These are phyloP conservation scores for Mormyrus iriodes DNA, from an alignment of 2,113 vertebrate genomes.

Conservation along the genomic window DNA sequence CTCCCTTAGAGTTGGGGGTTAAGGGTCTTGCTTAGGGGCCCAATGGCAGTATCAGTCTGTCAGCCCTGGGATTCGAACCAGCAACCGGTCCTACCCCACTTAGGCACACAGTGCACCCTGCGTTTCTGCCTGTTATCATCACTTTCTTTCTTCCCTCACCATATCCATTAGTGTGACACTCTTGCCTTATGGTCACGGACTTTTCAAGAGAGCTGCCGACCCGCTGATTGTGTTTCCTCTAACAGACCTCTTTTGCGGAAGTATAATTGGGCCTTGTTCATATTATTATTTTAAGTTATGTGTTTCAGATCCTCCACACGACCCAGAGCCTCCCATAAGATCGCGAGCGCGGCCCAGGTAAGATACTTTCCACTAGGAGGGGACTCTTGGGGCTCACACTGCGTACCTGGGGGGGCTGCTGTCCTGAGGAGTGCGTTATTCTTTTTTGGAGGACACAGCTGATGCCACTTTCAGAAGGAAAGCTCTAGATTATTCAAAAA, in stretches of 20 bases:
- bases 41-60: not conserved
- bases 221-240: not conserved
- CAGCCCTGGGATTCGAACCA: not conserved
- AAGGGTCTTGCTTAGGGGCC: not conserved
- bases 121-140: not conserved
- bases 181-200: not conserved
- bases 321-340: constrained; percentile 50
- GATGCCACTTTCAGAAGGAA: not conserved
- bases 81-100: not conserved
- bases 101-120: not conserved
- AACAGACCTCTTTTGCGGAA: not conserved
- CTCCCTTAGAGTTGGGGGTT: not conserved
- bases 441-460: not conserved
- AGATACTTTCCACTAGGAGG: not conserved
- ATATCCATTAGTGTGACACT: not conserved
- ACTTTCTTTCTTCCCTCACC: not conserved
- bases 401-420: not conserved
- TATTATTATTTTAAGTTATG: not conserved
- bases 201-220: not conserved
- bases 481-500: not conserved
- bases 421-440: not conserved
- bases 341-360: constrained; percentile 60
- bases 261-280: not conserved
- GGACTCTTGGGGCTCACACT: not conserved
- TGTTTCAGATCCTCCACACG: constrained; percentile 48